These are phyloP conservation scores for Babyrousa celebensis DNA, from an alignment of 2,797 vertebrate species.

Conservation along the genomic window DNA sequence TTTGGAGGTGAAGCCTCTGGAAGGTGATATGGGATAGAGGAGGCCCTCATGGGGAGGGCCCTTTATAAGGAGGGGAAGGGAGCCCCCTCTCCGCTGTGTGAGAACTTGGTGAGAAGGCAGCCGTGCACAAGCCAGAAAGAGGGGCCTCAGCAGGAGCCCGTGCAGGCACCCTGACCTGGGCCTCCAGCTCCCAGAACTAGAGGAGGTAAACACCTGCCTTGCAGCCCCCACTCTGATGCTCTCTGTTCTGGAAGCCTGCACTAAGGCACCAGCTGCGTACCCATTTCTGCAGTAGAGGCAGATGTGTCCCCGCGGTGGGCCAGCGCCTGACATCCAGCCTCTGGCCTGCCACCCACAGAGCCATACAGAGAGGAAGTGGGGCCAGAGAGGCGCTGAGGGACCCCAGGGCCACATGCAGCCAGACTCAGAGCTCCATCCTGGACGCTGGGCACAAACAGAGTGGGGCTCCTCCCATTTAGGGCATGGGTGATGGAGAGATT, in stretches of 20 bases:
- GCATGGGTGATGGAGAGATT: fast-evolving
- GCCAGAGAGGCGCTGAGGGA: fast-evolving
- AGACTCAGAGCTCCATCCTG: neutral
- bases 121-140: fast-evolving
- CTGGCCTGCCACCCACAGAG: neutral
- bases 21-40: neutral
- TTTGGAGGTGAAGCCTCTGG: no score
- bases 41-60: neutral
- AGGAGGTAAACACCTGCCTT: no score
- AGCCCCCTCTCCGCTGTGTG: fast-evolving
- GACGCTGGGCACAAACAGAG: fast-evolving
- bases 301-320: fast-evolving
- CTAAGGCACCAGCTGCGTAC: neutral
- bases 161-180: fast-evolving
- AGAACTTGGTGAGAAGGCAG: neutral
- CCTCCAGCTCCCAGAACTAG: neutral
- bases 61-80: fast-evolving
- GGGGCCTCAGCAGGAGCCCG: no score
- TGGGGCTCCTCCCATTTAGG: fast-evolving
- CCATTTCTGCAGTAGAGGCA: no score
- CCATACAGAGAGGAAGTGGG: fast-evolving
- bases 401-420: no score
- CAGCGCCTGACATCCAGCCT: no score
- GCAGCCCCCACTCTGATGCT: fast-evolving
- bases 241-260: no score